Base-by-base conservation (phyloP, 2,888 invertebrate genomes). In the Drosophila mercatorum region DNA sequence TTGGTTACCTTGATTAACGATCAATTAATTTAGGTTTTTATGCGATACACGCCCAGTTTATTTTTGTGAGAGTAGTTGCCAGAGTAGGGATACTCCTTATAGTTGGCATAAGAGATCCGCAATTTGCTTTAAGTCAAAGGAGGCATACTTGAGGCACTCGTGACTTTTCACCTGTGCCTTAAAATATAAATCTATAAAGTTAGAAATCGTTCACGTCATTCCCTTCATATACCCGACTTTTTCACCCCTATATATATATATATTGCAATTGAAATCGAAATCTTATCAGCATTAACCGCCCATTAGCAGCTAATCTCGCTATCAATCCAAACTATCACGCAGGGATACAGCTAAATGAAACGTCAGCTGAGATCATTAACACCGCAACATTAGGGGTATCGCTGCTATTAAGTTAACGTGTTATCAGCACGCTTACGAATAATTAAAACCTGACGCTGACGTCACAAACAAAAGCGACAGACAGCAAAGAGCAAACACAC, bases 371-470 rank as follows among this genome's bases (percentile, higher is more conserved):
- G 63, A 66, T 34, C 26, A 31, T 64, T 40, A 44, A 26, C 49
- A 52, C 31, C 14, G 8, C 11, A 34, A 26, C 34, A 44, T 47
- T 49, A 22, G 38, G 28, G 36, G 40, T 40, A 58, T 51, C 51
- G 22, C 41, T 34, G 63, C 53, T 40, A 68, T 26, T 41, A 57
- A 52, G 58, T 46, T 61, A 38, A 56, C 40, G 36, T 60, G 68
- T 55, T 68, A 73, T 66, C 61, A 51, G 28, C 66, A 71, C 44
- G 63, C 65, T 56, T 40, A 34, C 47, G 51, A 53, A 56, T 62
- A 59, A 75, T 74, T 75, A 64, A 72, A 69, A 68, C 40, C 52
- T 59, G 49, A 36, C 34, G 57, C 71, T 80, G 79, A 83, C 79
- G 79, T 83, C 79, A 80, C 76, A 59, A 6, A 6, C 34, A 12